Evolutionary conservation across 2,888 invertebrate genomes (phyloP), one percentile per base, ranked within the genome.

Genomic region (Drosophila phalerata): DNA sequence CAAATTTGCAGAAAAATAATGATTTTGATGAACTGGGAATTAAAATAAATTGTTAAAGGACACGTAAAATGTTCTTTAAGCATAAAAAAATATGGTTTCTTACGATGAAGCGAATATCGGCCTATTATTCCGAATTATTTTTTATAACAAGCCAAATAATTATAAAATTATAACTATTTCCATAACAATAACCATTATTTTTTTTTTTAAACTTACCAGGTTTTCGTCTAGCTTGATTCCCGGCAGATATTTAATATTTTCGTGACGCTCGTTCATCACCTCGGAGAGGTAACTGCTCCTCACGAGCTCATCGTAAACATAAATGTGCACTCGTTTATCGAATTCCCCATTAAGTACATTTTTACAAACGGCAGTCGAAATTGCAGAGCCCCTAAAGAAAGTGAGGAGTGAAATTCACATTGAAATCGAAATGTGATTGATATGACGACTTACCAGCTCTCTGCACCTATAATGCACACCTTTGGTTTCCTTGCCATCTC

Each of bases 211-310:
- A 22, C 49, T 83, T 66, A 90, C 90, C 79, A 90, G 67, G 55
- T 90, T 90, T 9, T 56, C 25, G n/a, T 89, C 77, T 45, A 90
- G 47, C 34, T 62, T 61, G 3, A 90, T 71, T 11, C 83, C 77
- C 17, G 89, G 86, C 40, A 90, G 68, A 69, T 90, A 89, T 69
- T 90, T 90, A 15, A 76, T 72, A 71, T 90, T 90, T 28, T 90
- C 77, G 51, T 90, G 89, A 1, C 62, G 56, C 5, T 61, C 66
- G 40, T 90, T 90, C 1, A 90, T 90, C 4, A 86, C 52, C 40
- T 83, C 69, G 0, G 79, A 82, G 0, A 90, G 60, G 6, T 52
- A 56, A 17, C 56, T 75, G 19, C 53, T 73, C 6, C 77, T 60
- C 3, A 78, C 70, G 10, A 79, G 30, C 48, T 90, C 91, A 47